Evolutionary conservation across 30 jellyfish, hydroid and myxozoan genomes (phyloP).

Genomic region (Turritopsis dohrnii): DNA sequence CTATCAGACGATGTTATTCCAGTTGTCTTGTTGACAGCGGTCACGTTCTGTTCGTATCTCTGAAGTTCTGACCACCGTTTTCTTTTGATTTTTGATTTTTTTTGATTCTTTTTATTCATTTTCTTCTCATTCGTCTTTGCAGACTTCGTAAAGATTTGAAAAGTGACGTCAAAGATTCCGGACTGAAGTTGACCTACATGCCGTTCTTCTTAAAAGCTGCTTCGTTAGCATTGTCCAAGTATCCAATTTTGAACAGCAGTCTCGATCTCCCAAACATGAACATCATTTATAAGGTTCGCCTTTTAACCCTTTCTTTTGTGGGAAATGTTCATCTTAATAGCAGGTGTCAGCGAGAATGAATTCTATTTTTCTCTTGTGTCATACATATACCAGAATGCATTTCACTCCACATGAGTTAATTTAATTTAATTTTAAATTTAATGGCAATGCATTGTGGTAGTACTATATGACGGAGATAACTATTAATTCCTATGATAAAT

Average conservation of each 20-base stretch:
- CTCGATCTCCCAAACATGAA: slow-evolving; percentile 46
- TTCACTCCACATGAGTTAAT: no score
- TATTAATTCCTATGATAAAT: no score
- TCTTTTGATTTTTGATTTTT: not conserved
- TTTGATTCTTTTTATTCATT: slow-evolving; percentile 15
- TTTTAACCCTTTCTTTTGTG: not conserved
- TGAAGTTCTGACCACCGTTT: not conserved
- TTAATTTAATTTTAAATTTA: no score
- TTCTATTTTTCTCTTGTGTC: no score
- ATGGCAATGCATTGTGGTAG: no score
- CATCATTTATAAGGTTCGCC: slow-evolving; percentile 56
- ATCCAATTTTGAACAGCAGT: slow-evolving; percentile 66
- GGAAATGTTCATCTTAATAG: no score
- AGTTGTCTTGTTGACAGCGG: no score
- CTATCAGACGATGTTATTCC: no score
- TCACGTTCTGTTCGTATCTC: no score
- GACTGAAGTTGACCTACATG: slow-evolving; percentile 76
- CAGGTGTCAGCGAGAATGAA: no score
- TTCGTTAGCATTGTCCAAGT: slow-evolving; percentile 68
- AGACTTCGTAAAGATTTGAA: slow-evolving; percentile 62
- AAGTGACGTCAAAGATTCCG: slow-evolving; percentile 35
- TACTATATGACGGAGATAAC: no score
- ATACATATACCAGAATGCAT: no score
- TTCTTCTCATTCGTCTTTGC: slow-evolving; percentile 40
- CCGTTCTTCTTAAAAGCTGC: slow-evolving; percentile 97